Evolutionary conservation across 2,797 vertebrate genomes (phyloP), one percentile per base, ranked within the genome.

Genomic region (Scolopax bukidnonensis): DNA sequence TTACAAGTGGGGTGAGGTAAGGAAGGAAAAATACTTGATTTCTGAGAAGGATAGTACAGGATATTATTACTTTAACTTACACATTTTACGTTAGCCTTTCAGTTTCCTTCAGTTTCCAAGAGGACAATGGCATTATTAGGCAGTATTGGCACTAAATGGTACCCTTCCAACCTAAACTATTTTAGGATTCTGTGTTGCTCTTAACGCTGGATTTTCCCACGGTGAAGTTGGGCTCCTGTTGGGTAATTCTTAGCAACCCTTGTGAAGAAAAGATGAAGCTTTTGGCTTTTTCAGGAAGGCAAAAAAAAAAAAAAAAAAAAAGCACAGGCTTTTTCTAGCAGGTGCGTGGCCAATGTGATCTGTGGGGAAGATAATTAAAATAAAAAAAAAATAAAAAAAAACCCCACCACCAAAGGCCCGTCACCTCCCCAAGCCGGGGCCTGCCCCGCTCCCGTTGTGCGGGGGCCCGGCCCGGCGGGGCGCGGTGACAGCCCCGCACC

Each of bases 401-500:
- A 12, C 3, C 0, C 65, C 16, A 20, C 2, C 1, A 61, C 61
- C 11, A 20, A 30, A 16, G 60, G 4, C 1, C 41, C 32, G 67
- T 25, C 89, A 5, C 16, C 61, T 6, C n/a, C 60, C 6, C 19
- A 2, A 38, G 43, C 24, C 4, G 43, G n/a, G 41, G 57, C 12
- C 12, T 5, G 47, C 32, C 38, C 4, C 16, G 53, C 27, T 50
- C 3, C 33, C 13, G 28, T 50, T 54, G 5, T 30, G 25, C 19
- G 3, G 63, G 60, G 60, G 24, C 50, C 50, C 25, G 50, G 50
- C 25, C 60, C 36, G 45, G 41, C 41, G 36, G 41, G 56, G 79
- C 87, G 25, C 87, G 85, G 88, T 86, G 97, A 94, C 97, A 97
- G 96, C 98, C 98, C 98, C 98, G 98, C 97, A 77, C 47, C 61